phyloP scores from a whole-genome alignment of 1,140 invertebrate species.

The Drosophila tsacasi region DNA sequence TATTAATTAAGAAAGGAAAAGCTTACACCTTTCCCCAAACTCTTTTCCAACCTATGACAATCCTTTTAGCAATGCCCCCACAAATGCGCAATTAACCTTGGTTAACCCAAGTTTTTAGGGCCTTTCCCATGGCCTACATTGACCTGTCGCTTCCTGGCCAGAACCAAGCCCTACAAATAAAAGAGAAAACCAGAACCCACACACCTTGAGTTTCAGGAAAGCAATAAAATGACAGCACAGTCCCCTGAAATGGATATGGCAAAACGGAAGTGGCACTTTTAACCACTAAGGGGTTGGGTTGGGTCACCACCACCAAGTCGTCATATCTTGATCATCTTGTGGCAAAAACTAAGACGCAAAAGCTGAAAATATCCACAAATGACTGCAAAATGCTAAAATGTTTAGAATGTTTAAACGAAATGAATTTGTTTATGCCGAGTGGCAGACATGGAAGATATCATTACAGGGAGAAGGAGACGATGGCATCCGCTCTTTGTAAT shows the following conservation, averaged over 20 bases:
- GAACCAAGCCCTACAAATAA: slow-evolving; percentile 28
- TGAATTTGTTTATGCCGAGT: slow-evolving; percentile 68
- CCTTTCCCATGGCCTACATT: slow-evolving; percentile 30
- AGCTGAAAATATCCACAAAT: slow-evolving; percentile 16
- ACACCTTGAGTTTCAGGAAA: slow-evolving; percentile 42
- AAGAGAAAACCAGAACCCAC: slow-evolving; percentile 22
- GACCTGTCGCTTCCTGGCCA: slow-evolving; percentile 44
- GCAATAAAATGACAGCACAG: slow-evolving; percentile 42
- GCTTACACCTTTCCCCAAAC: neutral
- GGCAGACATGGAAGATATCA: slow-evolving; percentile 58
- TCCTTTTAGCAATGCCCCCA: slow-evolving; percentile 12
- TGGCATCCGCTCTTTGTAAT: slow-evolving; percentile 49
- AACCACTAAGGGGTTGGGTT: slow-evolving; percentile 21
- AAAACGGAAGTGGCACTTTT: slow-evolving; percentile 52
- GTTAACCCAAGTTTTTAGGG: neutral
- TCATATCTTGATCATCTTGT: slow-evolving; percentile 4
- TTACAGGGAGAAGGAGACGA: slow-evolving; percentile 32
- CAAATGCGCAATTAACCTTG: slow-evolving; percentile 13
- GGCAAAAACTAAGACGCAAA: slow-evolving; percentile 42
- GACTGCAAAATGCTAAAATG: slow-evolving; percentile 59
- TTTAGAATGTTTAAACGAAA: slow-evolving; percentile 60
- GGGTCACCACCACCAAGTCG: neutral
- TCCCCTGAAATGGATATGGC: slow-evolving; percentile 25
- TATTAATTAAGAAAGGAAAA: neutral
- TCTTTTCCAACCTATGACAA: slow-evolving; percentile 19